Base-by-base conservation (phyloP, 2,113 vertebrate species). In the Tragulus kanchil region DNA sequence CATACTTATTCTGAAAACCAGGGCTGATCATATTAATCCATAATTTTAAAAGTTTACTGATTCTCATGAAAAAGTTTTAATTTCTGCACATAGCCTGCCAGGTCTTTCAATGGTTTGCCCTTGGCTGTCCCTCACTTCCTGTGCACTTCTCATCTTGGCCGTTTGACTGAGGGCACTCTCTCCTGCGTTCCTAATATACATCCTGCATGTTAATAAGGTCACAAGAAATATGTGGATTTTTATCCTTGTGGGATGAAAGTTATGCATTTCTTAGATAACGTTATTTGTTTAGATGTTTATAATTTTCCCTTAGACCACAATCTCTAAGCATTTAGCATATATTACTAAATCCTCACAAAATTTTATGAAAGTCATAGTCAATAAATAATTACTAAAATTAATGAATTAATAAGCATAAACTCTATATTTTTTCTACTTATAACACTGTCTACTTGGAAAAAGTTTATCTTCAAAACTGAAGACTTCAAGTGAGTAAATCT, bases 111-210 rank as follows among this genome's bases (percentile, higher is more conserved):
- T 16, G 28, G 11, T 23, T 23, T 31, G 25, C 67, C 8, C 15
- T 15, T 12, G 59, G 42, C 14, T 14, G 5, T 48, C 48, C 10
- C 12, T 71, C 58, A n/a, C 15, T 69, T 45, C 52, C 45, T 58
- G 3, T 0, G 26, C 58, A 19, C 48, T 28, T 15, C 25, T 21
- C 0, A 1, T 1, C 58, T 16, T 5, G 5, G 26, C 15, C 21
- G 36, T 6, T 50, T 17, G 54, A 14, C 11, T 4, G 7, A 62
- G 62, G 5, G 58, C 36, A 45, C 6, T 1, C 0, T 25, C 13
- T 31, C 10, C 13, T 73, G 21, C 17, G 1, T 25, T 48, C 31
- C 45, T 15, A 26, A 23, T 8, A 36, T 0, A 19, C 3, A 14
- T 0, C 56, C 15, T 31, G 5, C 3, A 3, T 1, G 0, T 48